Evolutionary conservation across 2,888 invertebrate genomes (phyloP), one percentile per base, ranked within the genome.

Genomic region (Meteorus cinctellus): DNA sequence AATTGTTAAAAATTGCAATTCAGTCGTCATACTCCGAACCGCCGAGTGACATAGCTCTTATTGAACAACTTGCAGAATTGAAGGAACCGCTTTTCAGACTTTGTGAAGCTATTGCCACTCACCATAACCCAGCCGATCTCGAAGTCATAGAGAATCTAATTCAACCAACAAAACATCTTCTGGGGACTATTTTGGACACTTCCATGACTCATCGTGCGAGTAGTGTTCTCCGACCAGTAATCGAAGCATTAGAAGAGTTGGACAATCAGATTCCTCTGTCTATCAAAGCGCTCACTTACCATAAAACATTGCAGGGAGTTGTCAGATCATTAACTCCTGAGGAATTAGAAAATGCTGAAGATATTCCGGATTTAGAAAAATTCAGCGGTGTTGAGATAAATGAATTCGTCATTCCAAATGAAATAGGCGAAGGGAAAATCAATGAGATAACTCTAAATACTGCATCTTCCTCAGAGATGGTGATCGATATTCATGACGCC

Each of bases 231-330:
- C 81, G 71, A 27, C 79, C 83, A 1, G 81, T 86, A 3, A 76
- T 83, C 19, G 83, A 85, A 41, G 81, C 83, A 6, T 81, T 86
- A 0, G 82, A 86, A 66, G 85, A 86, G 60, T 82, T 86, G 1
- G 85, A 85, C 12, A 86, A 85, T 75, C 85, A 84, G 27, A 83
- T 86, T 71, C 82, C 85, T 0, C 67, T 86, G 45, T 83, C 85
- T 0, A 84, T 86, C n/a, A 84, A 83, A 66, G 81, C 83, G 34
- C 81, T 80, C 4, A 78, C 79, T 14, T 84, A 86, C 34, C 81
- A 82, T 55, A 84, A 82, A 67, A 85, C 85, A 66, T 75, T 86
- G 69, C 81, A 80, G 60, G 80, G 82, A 74, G 83, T 80, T 65
- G 81, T 83, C 1, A 75, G 81, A 66, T 80, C 83, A 4, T 76